Evolutionary conservation across 2,113 vertebrate genomes (phyloP), one percentile per base, ranked within the genome.

Genomic region (Pygoscelis adeliae): DNA sequence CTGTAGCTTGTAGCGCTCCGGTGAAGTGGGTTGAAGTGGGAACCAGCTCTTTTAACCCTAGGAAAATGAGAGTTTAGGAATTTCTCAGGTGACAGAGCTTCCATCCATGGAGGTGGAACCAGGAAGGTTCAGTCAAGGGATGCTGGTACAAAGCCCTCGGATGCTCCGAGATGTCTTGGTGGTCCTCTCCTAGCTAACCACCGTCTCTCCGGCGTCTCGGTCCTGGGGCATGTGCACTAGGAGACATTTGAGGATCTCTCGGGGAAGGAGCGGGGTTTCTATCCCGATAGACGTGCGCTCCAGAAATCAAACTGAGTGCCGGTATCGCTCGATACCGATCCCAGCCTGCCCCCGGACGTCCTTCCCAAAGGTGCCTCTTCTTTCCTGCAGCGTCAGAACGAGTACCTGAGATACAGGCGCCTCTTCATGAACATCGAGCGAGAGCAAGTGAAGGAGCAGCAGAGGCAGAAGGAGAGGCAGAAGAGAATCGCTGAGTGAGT

Each of bases 341-440:
- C 62, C 50, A 22, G 36, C 19, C 30, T 59, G 20, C 13, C 32
- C 55, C 77, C 21, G 15, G 52, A 5, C 8, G 4, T 7, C 58
- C 25, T 86, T 16, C 88, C 78, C 36, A 61, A 9, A 10, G 18
- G 20, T 21, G 4, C 42, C 11, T 80, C 20, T 23, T 85, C 27
- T 86, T 23, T 66, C 42, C 89, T 22, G 9, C 89, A 99, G 99
- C 98, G 96, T 32, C 99, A 98, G 97, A 97, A 93, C 44, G 98
- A 99, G 71, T 99, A 98, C 93, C 98, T 99, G 97, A 97, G 97
- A 93, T 96, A 98, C 82, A 98, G 99, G 17, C 98, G 99, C 36
- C 97, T 98, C 69, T 98, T 98, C 97, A 99, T 99, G 99, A 98
- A 91, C 71, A 66, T 97, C 0, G 99, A 99, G 94, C 97, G 99